Evolutionary conservation across 1,140 invertebrate species (phyloP).

Genomic region (Cheumatopsyche charites): DNA sequence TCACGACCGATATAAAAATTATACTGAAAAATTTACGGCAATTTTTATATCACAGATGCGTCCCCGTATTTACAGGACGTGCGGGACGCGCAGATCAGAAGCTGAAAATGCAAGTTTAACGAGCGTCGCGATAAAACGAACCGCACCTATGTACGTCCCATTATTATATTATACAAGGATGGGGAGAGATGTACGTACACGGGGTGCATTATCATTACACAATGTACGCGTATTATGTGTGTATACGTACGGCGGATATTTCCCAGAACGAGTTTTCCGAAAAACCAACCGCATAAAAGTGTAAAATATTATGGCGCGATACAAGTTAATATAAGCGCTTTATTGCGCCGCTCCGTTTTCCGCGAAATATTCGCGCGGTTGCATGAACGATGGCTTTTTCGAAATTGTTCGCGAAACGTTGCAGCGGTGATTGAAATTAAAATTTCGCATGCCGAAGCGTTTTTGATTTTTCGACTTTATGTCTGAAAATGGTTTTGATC

Average conservation of each 20-base stretch:
- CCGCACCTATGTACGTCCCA: neutral
- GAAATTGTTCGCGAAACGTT: neutral
- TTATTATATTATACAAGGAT: neutral
- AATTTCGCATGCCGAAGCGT: too few species aligned
- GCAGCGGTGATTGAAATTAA: neutral
- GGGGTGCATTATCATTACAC: too few species aligned
- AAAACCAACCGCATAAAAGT: neutral
- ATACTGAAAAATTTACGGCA: conserved; percentile 18
- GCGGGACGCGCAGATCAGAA: neutral
- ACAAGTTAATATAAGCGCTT: too few species aligned
- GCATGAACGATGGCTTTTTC: too few species aligned
- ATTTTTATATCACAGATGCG: conserved; percentile 21
- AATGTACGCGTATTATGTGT: too few species aligned
- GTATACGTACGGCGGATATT: too few species aligned
- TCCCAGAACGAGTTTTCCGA: neutral
- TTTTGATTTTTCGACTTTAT: too few species aligned
- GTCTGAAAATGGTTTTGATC: too few species aligned
- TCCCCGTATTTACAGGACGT: neutral
- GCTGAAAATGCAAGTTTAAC: conserved; percentile 26
- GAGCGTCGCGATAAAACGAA: conserved; percentile 12
- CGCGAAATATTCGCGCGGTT: too few species aligned
- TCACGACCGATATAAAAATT: conserved; percentile 25
- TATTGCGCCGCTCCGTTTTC: too few species aligned
- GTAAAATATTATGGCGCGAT: too few species aligned
- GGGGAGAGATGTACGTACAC: too few species aligned